A percentile compares a stretch with the other conserved stretches of the same genome.
Conservation (phyloP, 2,888 invertebrate genomes). For the Onchidella celtica region DNA sequence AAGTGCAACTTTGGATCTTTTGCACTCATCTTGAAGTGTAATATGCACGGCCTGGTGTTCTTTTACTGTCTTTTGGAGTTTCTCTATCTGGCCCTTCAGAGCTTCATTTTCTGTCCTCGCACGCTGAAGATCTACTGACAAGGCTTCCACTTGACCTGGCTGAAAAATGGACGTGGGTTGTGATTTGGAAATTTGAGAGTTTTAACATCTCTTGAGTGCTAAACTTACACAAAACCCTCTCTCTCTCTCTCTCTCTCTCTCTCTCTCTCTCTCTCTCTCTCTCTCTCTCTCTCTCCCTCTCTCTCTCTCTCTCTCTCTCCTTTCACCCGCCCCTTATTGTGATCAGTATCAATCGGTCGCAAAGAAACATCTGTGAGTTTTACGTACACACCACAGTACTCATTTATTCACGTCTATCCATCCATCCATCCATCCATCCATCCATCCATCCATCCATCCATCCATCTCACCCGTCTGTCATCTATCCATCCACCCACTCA, state of each 20-base stretch:
- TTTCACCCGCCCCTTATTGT: not conserved
- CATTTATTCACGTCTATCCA: not conserved
- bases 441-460: not conserved
- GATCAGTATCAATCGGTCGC: not conserved
- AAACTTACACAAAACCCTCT: no score
- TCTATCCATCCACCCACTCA: no score
- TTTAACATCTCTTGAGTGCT: no score
- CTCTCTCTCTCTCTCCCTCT: conserved; percentile 20
- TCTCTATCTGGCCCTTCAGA: conserved; percentile 63
- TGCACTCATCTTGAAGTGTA: conserved; percentile 69
- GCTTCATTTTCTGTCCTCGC: conserved; percentile 65
- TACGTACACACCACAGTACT: not conserved
- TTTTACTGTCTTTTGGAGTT: conserved; percentile 64
- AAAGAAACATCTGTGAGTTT: not conserved
- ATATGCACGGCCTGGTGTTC: conserved; percentile 65
- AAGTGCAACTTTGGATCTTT: conserved; percentile 65
- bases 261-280: conserved; percentile 26
- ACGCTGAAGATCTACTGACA: conserved; percentile 67
- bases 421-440: not conserved
- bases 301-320: conserved; percentile 8
- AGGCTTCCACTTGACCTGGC: conserved; percentile 70
- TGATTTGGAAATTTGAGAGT: no score
- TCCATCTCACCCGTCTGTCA: not conserved
- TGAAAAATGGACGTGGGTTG: no score
- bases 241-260: conserved; percentile 16